These are phyloP conservation scores for Telenomus remus DNA, from an alignment of 1,140 invertebrate genomes.

Conservation along the genomic window DNA sequence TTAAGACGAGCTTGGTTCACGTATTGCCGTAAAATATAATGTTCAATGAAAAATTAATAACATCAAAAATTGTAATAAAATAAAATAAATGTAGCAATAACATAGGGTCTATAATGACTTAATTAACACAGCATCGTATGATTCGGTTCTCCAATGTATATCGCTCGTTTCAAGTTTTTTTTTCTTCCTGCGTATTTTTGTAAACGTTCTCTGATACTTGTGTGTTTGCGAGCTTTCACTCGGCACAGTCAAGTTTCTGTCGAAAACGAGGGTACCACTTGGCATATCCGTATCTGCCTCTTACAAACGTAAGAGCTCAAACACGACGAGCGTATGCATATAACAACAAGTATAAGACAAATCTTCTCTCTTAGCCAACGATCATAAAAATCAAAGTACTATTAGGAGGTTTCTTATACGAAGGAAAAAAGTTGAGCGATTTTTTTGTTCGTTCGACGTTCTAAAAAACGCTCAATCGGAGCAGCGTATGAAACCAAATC, in stretches of 20 bases:
- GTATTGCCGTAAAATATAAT: conserved; percentile 65
- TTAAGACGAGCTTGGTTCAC: conserved; percentile 61
- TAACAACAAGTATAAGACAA: conserved; percentile 59
- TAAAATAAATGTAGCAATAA: conserved; percentile 75
- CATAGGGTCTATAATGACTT: conserved; percentile 74
- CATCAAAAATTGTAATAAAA: conserved; percentile 74
- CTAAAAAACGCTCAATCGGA: no score
- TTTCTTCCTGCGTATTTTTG: conserved; percentile 36
- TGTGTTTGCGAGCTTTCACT: conserved; percentile 43
- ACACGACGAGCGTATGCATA: conserved; percentile 49
- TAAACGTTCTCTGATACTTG: conserved; percentile 36
- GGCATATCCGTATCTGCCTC: conserved; percentile 57
- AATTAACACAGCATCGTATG: conserved; percentile 75
- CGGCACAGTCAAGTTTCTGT: conserved; percentile 48
- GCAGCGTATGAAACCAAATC: neutral
- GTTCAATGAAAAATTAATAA: conserved; percentile 75
- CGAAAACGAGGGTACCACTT: conserved; percentile 55
- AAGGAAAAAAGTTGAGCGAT: no score
- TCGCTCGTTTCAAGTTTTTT: conserved; percentile 40
- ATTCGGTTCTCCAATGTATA: conserved; percentile 61
- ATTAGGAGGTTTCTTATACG: conserved; percentile 14
- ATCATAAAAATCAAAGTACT: conserved; percentile 36
- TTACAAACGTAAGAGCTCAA: conserved; percentile 55
- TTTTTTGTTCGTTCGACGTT: no score
- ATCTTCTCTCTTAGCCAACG: conserved; percentile 52